Conservation (phyloP, 2,113 vertebrate genomes). For the Megatriorchis doriae region DNA sequence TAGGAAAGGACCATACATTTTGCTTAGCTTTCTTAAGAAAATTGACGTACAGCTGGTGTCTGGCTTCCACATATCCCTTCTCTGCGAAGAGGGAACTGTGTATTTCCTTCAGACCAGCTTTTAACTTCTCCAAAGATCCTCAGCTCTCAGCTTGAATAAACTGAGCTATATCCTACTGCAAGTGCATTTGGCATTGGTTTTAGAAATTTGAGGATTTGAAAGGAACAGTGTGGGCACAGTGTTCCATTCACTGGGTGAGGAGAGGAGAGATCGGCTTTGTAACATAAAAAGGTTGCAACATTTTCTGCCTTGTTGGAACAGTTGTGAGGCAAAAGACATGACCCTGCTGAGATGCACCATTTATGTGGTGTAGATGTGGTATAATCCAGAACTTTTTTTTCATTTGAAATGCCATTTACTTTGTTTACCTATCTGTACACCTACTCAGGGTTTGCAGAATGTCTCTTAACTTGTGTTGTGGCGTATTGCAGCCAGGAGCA, state of each 20-base stretch:
- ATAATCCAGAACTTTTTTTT: not conserved
- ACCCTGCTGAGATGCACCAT: not conserved
- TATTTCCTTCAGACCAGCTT: not conserved
- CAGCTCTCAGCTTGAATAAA: not conserved
- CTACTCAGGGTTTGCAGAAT: not conserved
- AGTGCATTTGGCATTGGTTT: not conserved
- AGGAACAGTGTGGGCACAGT: constrained; percentile 23
- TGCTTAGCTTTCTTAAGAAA: not conserved
- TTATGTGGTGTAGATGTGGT: not conserved
- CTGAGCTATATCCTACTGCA: not conserved
- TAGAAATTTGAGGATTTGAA: constrained; percentile 1
- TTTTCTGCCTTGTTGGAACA: not conserved
- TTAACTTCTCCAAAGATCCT: not conserved
- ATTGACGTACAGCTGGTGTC: not conserved
- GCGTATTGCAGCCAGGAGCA: not conserved
- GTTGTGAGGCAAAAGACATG: not conserved
- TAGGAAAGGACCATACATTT: not conserved
- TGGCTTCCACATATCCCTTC: not conserved
- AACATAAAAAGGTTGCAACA: not conserved
- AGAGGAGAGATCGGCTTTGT: not conserved
- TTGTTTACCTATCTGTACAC: constrained; percentile 1
- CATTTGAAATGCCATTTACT: not conserved
- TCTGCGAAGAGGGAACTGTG: not conserved
- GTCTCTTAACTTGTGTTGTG: not conserved
- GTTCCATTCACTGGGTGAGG: not conserved